Evolutionary conservation across 2,797 vertebrate genomes (phyloP), one percentile per base, ranked within the genome.

Genomic region (Cirrhinus mrigala): DNA sequence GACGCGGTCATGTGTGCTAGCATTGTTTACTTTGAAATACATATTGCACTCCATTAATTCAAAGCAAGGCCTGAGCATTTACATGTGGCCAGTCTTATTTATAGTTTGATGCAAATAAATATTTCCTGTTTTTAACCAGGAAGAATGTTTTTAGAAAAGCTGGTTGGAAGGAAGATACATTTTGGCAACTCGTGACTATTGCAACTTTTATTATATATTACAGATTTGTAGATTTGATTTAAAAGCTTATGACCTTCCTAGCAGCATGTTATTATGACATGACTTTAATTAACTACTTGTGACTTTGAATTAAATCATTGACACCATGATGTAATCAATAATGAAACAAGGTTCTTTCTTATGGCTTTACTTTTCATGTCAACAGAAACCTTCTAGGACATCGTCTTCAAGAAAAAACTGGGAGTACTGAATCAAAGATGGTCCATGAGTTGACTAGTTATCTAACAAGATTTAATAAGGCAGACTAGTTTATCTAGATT

Each of bases 41-140:
- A 22, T 33, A 54, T 24, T 66, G 6, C 27, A 22, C 27, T 52
- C 12, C 22, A 66, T 54, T 27, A 11, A 64, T 80, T 85, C 27
- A 71, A 79, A 80, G 22, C 52, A 50, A 60, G 9, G n/a, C 1
- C 40, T 37, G 27, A 79, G 50, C 8, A 54, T 80, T 85, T 85
- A 27, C 44, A 73, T 50, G 24, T 80, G 66, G 56, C 20, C 1
- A 4, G 11, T 29, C 24, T 56, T 12, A 78, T 56, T 84, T 56
- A 69, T 54, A n/a, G 6, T 84, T 11, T 0, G 27, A 69, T 84
- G 64, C 50, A 70, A 76, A 84, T 69, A 44, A 68, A 54, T 62
- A 54, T 58, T 12, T n/a, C 40, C 33, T 52, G 12, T 77, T 77
- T 77, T 68, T 52, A 77, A 66, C 46, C 73, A 66, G 46, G n/a